phyloP scores from a whole-genome alignment of 2,797 vertebrate species.

The Bufotes viridis region DNA sequence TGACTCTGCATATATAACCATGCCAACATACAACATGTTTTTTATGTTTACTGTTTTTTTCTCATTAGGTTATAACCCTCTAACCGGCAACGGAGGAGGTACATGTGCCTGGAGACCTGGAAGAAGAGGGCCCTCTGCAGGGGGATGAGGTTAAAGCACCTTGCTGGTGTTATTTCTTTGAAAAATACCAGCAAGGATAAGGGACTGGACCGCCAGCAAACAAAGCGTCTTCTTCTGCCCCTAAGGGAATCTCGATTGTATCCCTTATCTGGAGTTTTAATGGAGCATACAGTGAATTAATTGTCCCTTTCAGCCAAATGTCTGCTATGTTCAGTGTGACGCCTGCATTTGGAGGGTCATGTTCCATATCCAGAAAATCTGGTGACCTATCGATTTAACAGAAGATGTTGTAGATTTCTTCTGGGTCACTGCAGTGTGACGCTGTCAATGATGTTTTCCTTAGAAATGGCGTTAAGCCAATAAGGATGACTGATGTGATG shows the following conservation, averaged over 20 bases:
- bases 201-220: conserved; percentile 66
- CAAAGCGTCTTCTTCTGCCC: conserved; percentile 64
- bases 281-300: not conserved
- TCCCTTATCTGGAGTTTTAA: not conserved
- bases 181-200: conserved; percentile 65
- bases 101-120: conserved; percentile 87
- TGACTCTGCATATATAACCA: not conserved
- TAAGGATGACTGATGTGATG: conserved; percentile 82
- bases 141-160: conserved; percentile 90
- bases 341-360: not conserved
- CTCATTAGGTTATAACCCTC: conserved; percentile 83
- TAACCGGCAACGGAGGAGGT: conserved; percentile 86
- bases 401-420: not conserved
- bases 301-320: not conserved
- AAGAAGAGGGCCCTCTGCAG: conserved; percentile 85
- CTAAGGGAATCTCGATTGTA: conserved; percentile 35
- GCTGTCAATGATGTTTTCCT: conserved; percentile 88
- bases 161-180: conserved; percentile 64
- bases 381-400: not conserved
- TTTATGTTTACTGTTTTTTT: not conserved
- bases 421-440: conserved; percentile 72
- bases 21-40: not conserved
- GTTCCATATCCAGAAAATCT: not conserved
- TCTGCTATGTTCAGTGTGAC: not conserved
- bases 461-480: conserved; percentile 83